Percentiles rank a stretch among this genome's conserved stretches.
Evolutionary conservation across 2,113 vertebrate genomes (phyloP).

Genomic region (Semnopithecus entellus): DNA sequence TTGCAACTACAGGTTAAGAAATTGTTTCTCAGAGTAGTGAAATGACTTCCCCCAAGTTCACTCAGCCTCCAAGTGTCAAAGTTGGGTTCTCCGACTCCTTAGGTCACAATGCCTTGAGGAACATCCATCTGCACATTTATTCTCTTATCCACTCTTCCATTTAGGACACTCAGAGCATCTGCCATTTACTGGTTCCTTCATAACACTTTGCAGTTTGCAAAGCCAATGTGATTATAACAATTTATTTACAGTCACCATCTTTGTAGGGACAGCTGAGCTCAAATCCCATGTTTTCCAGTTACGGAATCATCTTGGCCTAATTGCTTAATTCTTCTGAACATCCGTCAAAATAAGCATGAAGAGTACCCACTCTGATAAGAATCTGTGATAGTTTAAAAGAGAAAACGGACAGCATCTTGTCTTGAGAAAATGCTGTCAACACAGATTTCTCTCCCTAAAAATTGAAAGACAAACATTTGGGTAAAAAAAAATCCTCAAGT

Average conservation of each 20-base stretch:
- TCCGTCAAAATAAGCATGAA: background rate
- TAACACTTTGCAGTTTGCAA: background rate
- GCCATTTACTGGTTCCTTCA: background rate
- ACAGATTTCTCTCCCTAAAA: background rate
- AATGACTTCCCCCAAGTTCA: background rate
- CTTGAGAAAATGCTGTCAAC: background rate
- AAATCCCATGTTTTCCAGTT: background rate
- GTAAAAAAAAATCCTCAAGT: background rate
- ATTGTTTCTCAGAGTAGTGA: background rate
- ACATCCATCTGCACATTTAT: fast-evolving
- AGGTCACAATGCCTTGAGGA: background rate
- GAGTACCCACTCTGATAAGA: background rate
- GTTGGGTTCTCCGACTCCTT: background rate
- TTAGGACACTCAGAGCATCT: background rate
- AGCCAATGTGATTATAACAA: background rate
- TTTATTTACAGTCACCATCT: background rate
- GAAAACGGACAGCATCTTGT: background rate
- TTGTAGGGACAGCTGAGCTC: background rate
- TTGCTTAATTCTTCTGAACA: background rate
- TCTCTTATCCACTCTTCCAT: background rate
- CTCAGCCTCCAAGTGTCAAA: background rate
- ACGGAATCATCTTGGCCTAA: background rate
- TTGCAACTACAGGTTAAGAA: background rate
- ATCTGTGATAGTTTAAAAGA: background rate
- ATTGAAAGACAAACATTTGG: background rate